These are phyloP conservation scores for Osmerus eperlanus DNA, from an alignment of 2,113 vertebrate species.

Conservation along the genomic window DNA sequence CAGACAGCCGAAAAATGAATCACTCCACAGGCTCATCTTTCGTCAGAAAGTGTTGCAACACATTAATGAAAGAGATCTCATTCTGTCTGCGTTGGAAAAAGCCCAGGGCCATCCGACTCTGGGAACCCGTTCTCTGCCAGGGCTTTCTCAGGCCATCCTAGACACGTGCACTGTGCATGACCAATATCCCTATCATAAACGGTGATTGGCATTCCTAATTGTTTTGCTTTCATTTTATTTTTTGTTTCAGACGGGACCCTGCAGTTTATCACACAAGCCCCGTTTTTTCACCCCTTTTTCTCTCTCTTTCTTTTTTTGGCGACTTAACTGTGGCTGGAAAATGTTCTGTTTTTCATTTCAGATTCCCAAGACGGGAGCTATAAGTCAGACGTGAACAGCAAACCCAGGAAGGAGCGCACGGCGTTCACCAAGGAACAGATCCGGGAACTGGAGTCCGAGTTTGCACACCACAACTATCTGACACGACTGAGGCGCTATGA, in stretches of 20 bases:
- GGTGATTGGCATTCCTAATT: slow-evolving; percentile 47
- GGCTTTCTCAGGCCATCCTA: slow-evolving; percentile 12
- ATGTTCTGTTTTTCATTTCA: slow-evolving; percentile 70
- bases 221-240: slow-evolving; percentile 47
- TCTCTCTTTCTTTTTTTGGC: slow-evolving; percentile 27
- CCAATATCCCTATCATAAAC: slow-evolving; percentile 38
- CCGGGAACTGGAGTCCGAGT: slow-evolving; percentile 90
- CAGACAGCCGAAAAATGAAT: not conserved
- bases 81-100: not conserved
- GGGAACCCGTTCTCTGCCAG: not conserved
- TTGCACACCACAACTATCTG: slow-evolving; percentile 95
- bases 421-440: slow-evolving; percentile 96
- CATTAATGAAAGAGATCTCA: not conserved
- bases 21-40: not conserved
- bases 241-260: slow-evolving; percentile 39
- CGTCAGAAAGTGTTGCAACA: not conserved
- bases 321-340: slow-evolving; percentile 58
- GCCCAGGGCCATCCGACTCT: not conserved
- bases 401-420: slow-evolving; percentile 91
- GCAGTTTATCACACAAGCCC: slow-evolving; percentile 50
- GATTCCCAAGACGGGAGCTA: slow-evolving; percentile 91
- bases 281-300: slow-evolving; percentile 10
- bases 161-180: slow-evolving; percentile 13
- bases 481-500: slow-evolving; percentile 91
- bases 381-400: slow-evolving; percentile 88